Percentiles rank a stretch among this genome's conserved stretches.
Evolutionary conservation across 2,888 invertebrate species (phyloP).

Genomic region (Herminia tarsipennalis): DNA sequence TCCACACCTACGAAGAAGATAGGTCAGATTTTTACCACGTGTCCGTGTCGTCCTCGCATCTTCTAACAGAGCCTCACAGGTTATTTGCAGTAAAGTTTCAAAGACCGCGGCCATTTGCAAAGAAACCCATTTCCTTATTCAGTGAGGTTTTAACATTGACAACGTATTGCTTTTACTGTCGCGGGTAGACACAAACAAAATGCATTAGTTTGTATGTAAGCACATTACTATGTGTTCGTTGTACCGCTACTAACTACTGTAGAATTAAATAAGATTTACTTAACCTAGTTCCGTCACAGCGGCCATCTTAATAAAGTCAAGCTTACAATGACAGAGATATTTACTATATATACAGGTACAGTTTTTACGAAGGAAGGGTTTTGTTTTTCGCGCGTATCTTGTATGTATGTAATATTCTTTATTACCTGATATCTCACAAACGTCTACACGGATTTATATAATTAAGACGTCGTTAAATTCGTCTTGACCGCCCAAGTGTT

Average conservation of each 20-base stretch:
- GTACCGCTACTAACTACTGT: not conserved
- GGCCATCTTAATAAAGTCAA: no score
- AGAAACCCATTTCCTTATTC: constrained; percentile 38
- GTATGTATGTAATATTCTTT: no score
- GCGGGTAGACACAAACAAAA: constrained; percentile 42
- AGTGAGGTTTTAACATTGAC: constrained; percentile 43
- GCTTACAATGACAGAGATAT: no score
- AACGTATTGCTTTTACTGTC: constrained; percentile 50
- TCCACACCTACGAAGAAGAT: no score
- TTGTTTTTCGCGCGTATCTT: no score
- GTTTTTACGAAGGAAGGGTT: no score
- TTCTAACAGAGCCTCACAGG: constrained; percentile 1
- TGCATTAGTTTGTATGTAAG: constrained; percentile 39
- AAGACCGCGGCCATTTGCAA: constrained; percentile 31
- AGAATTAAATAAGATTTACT: no score
- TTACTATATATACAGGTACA: not conserved
- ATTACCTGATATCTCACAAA: no score
- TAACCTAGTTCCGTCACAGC: not conserved
- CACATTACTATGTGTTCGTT: not conserved
- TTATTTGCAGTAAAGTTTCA: constrained; percentile 36
- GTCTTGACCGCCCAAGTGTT: no score
- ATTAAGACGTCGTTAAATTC: no score
- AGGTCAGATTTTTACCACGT: no score
- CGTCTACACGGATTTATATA: no score
- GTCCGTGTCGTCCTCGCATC: not conserved